Evolutionary conservation across 2,888 invertebrate species (phyloP), one percentile per base, ranked within the genome.

Genomic region (Dinocampus coccinellae): DNA sequence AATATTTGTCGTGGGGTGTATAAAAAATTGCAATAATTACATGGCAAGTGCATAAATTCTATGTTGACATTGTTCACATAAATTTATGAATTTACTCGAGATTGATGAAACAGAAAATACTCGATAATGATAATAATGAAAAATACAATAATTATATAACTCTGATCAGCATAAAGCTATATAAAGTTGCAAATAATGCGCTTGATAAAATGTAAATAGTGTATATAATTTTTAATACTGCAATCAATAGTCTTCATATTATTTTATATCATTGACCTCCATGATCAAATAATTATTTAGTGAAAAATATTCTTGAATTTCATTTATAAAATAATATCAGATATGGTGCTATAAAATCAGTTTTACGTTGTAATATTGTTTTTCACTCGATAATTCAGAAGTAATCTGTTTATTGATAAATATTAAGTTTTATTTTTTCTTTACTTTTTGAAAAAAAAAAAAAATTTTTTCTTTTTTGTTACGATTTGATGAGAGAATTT

Each of bases 1-100:
- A 84, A 79, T 83, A 83, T 82, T 83, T 81, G 82, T 81, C 77
- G 76, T 83, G 82, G 80, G 80, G 82, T 63, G 36, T 20, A 20
- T 42, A 10, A 10, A n/a, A 57, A 62, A 29, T 16, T n/a, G 47
- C 22, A 53, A 58, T 11, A 72, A 69, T 42, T 39, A 7, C n/a
- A 60, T 52, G 64, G 42, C 22, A 13, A 63, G 36, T 36, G 39
- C n/a, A 39, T n/a, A 7, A 33, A 33, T 33, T 33, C 3, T 33
- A 33, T 33, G 7, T 33, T 33, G 33, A 39, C 3, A n/a, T 3
- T 39, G 13, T 13, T 39, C 39, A n/a, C n/a, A 36, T 36, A 13
- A 39, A n/a, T 60, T 55, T 55, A 57, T 39, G 29, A 42, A 26
- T 11, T 16, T 16, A 52, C 11, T 1, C 24, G 61, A 47, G 13